Conservation (phyloP, 2,113 vertebrate species). For the Microtus montanus region DNA sequence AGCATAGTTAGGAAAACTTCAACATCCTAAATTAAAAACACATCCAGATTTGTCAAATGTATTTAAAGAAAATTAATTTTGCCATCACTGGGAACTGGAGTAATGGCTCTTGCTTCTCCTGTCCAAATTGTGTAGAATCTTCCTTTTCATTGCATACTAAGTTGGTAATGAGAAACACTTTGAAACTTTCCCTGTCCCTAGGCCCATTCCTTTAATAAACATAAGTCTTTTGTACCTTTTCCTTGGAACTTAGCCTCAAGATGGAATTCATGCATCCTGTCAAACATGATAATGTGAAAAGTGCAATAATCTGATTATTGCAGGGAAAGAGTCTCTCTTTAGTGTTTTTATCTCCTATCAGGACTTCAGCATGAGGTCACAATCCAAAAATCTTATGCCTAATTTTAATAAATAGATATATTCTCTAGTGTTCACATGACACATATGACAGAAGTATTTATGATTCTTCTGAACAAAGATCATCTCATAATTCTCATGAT, state of each 20-base stretch:
- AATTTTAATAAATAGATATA: neutral
- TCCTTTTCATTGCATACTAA: neutral
- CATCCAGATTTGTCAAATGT: neutral
- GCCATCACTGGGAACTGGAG: neutral
- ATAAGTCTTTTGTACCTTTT: neutral
- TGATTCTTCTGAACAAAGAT: neutral
- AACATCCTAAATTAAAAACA: neutral
- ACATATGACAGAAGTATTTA: neutral
- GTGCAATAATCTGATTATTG: neutral
- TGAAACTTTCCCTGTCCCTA: neutral
- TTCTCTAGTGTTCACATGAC: neutral
- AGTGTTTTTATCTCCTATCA: neutral
- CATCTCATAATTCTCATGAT: neutral
- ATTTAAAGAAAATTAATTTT: neutral
- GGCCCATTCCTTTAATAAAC: neutral
- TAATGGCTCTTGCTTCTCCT: neutral
- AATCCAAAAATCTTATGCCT: neutral
- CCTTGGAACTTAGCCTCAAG: neutral
- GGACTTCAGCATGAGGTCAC: neutral
- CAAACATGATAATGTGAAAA: neutral
- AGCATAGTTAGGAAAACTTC: neutral
- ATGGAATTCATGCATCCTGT: neutral
- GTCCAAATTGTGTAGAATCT: neutral
- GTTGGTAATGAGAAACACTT: neutral
- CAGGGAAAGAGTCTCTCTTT: neutral